These are phyloP conservation scores for Saimiri boliviensis DNA, from an alignment of 2,113 vertebrate species.

Conservation along the genomic window DNA sequence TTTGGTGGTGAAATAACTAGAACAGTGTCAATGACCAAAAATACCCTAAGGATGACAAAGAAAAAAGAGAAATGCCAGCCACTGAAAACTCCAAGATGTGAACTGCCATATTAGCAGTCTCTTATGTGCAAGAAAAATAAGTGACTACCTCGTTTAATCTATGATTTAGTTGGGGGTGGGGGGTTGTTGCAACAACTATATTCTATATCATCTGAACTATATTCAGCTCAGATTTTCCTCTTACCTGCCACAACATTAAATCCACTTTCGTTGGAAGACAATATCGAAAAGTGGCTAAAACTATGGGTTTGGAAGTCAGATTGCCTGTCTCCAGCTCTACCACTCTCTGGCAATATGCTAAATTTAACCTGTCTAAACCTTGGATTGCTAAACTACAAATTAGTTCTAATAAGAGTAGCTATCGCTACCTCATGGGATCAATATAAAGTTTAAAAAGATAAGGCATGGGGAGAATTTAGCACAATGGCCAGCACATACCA, in stretches of 20 bases:
- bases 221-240: not conserved
- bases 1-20: not conserved
- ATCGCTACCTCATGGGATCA: not conserved
- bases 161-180: accelerated
- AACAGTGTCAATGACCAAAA: not conserved
- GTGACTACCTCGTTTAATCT: not conserved
- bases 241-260: not conserved
- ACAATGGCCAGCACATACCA: too few species aligned
- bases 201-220: not conserved
- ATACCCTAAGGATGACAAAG: not conserved
- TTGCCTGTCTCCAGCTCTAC: not conserved
- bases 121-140: not conserved
- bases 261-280: not conserved
- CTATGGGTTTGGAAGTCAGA: not conserved
- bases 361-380: not conserved
- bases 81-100: not conserved
- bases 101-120: not conserved
- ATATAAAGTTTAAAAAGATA: not conserved
- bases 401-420: not conserved
- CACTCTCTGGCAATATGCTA: not conserved
- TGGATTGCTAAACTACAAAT: not conserved
- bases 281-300: not conserved
- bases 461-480: not conserved
- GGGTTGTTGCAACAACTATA: too few species aligned
- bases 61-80: not conserved